Base-by-base conservation (phyloP, 2,797 vertebrate species). In the Thamnophis elegans region DNA sequence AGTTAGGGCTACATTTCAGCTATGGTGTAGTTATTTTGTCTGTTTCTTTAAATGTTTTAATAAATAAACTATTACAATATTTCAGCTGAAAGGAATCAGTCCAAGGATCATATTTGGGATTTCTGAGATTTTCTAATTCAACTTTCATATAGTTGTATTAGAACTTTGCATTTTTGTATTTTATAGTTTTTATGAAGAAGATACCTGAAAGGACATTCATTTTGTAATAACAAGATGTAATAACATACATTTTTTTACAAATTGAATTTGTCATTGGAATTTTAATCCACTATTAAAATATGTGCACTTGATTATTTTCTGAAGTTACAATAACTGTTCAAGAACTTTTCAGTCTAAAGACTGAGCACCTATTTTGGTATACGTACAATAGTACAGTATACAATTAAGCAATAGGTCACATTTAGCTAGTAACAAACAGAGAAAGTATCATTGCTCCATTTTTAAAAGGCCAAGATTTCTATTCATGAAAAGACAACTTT, bases 141-240 rank as follows among this genome's bases (percentile, higher is more conserved):
- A 26, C 28, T 53, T 89, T 89, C 62, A 53, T 10, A 89, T 54
- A 53, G 5, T 86, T 54, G 5, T 54, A 87, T n/a, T n/a, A 47
- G 47, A 47, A 47, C 47, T 47, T 47, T 47, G 32, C 36, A 36
- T 36, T 47, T 47, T 47, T 47, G 47, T 3, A 56, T 87, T 87
- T 42, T n/a, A 87, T 56, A 87, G 93, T 91, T 94, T 94, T 92
- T 95, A 95, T 92, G 94, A 89, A 93, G 93, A 96, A 92, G 92
- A 95, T 94, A 95, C 92, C 92, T 94, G 91, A 96, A 91, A 95
- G 89, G 91, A 94, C 93, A 96, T 92, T 89, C 89, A 93, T 42
- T 78, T 95, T 93, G 95, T 82, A 95, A 94, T 95, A 95, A 92
- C 92, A 95, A 85, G 20, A 95, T 94, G 93, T 93, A 93, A 3